Percentiles rank a stretch among this genome's conserved stretches.
phyloP scores from a whole-genome alignment of 2,797 vertebrate species.

The Pseudochirops cupreus region DNA sequence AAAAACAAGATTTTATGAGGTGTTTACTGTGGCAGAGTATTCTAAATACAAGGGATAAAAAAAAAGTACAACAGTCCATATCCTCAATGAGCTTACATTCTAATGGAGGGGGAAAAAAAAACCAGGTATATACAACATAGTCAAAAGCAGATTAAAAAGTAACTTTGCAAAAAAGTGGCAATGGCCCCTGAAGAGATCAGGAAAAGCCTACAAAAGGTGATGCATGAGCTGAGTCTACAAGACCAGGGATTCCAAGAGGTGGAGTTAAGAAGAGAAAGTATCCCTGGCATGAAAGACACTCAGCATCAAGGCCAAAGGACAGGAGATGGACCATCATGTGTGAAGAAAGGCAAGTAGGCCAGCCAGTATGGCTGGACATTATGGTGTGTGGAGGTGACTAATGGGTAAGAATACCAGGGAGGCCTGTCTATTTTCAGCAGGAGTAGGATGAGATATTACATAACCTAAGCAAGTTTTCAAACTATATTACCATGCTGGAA shows the following conservation, averaged over 20 bases:
- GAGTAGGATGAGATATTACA: background rate
- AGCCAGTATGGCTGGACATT: background rate
- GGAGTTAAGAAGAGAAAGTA: background rate
- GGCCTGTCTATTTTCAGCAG: background rate
- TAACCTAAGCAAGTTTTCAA: background rate
- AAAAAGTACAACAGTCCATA: background rate
- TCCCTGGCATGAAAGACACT: background rate
- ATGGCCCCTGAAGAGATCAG: background rate
- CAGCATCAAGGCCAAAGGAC: background rate
- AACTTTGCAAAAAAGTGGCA: background rate
- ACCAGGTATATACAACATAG: background rate
- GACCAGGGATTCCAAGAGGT: background rate
- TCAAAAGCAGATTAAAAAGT: background rate
- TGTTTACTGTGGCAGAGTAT: background rate
- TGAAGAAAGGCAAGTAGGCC: background rate
- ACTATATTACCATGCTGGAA: background rate
- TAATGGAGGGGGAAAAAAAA: background rate
- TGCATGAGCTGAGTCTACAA: background rate
- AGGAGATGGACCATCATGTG: background rate
- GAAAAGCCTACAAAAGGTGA: background rate
- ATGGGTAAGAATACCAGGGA: background rate
- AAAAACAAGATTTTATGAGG: background rate
- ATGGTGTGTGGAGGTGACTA: background rate
- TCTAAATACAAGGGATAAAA: background rate
- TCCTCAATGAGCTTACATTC: background rate